phyloP scores from a whole-genome alignment of 2,888 invertebrate genomes.

The Hemicrepidius hirtus region DNA sequence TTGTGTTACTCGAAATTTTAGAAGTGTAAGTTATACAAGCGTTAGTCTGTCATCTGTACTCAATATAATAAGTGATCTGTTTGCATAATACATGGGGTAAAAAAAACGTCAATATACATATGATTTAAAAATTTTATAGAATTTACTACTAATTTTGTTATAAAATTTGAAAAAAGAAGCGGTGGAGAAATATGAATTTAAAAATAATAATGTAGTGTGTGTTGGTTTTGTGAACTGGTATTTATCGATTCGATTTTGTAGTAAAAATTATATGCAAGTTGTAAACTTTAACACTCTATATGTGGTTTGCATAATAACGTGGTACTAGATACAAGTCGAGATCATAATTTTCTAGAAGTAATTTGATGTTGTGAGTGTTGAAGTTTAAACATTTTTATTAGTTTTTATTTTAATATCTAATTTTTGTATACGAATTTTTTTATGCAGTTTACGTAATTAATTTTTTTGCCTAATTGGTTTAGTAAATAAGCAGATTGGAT shows the following conservation, averaged over 20 bases:
- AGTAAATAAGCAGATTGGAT: not conserved
- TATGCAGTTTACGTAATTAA: not conserved
- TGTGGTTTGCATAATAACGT: not conserved
- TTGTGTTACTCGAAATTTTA: constrained; percentile 21
- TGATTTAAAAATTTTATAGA: constrained; percentile 20
- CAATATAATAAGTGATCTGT: constrained; percentile 15
- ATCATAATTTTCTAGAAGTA: not conserved
- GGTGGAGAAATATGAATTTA: no score
- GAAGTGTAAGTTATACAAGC: constrained; percentile 16
- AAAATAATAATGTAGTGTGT: not conserved
- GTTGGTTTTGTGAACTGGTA: not conserved
- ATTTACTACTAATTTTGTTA: constrained; percentile 12
- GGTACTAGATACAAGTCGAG: not conserved
- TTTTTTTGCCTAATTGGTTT: constrained; percentile 6
- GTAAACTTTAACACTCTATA: constrained; percentile 25
- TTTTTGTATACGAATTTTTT: not conserved
- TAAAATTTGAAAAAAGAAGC: not conserved
- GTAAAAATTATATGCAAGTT: constrained; percentile 6
- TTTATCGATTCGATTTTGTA: not conserved
- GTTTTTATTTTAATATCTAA: constrained; percentile 2
- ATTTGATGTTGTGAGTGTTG: constrained; percentile 20
- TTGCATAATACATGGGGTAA: constrained; percentile 13
- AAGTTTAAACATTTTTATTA: constrained; percentile 19
- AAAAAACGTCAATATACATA: constrained; percentile 8
- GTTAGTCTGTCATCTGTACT: constrained; percentile 19